Base-by-base conservation (phyloP, 1,140 invertebrate species). In the Epicauta chinensis region DNA sequence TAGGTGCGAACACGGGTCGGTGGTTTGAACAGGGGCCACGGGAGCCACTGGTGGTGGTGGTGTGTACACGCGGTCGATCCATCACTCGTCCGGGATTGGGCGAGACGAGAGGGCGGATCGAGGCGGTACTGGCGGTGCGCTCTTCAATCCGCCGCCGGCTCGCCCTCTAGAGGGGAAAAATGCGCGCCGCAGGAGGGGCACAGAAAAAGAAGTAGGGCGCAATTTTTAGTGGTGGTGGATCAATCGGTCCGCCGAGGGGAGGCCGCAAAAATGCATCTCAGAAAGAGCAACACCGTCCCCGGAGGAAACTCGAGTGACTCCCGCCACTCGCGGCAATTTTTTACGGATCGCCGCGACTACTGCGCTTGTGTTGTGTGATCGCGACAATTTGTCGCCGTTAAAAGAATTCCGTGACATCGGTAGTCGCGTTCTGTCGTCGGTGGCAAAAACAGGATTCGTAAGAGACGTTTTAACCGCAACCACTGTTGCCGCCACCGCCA, bases 121-220 rank as follows among this genome's bases (percentile, higher is more conserved):
- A 71, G 61, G 60, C 58, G 65, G 58, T 70, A 68, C 68, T 71
- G 66, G 68, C 51, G 56, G 38, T 30, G 53, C 60, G 61, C 58
- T 60, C 58, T 62, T 60, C 62, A 61, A 60, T 58, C 60, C 61
- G 52, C 58, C 58, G 59, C 16, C 51, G 57, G 60, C 55, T 51
- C 56, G 61, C 69, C 75, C 72, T 71, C 66, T 63, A 61, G 72
- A 74, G 75, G 76, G 74, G 73, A 77, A 77, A 77, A 77, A 77
- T 73, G 56, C 71, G 58, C 46, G 58, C 63, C 65, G 65, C 68
- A 58, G 32, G 32, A 68, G 57, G 54, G 60, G 56, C 51, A 48
- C 53, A 57, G 64, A 60, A 67, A 69, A 71, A 71, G 68, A 70
- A 70, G 68, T 69, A 69, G 67, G 69, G 67, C 64, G 63, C 56